Conservation (phyloP, 2,113 vertebrate genomes). For the Pelusios castaneus region DNA sequence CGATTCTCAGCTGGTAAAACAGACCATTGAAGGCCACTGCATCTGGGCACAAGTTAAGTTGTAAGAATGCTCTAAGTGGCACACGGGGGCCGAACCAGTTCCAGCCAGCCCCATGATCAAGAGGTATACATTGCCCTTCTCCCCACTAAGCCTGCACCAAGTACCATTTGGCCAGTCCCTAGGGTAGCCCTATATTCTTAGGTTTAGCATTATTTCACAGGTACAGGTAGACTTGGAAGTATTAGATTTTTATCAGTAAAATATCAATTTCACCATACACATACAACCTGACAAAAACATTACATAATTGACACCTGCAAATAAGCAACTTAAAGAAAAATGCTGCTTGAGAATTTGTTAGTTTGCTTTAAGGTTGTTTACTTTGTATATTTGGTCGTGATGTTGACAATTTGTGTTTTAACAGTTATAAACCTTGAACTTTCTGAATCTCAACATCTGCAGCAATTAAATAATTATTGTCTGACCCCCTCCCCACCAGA, state of each 20-base stretch:
- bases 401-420: neutral
- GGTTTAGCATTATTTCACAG: neutral
- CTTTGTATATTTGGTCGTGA: neutral
- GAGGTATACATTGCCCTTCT: neutral
- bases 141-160: neutral
- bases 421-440: neutral
- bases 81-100: neutral
- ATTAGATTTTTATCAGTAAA: neutral
- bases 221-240: neutral
- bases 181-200: neutral
- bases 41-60: neutral
- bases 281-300: neutral
- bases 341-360: neutral
- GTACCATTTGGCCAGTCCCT: neutral
- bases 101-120: neutral
- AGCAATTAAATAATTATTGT: neutral
- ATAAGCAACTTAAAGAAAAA: neutral
- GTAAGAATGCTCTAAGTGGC: neutral
- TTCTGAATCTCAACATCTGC: neutral
- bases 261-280: neutral
- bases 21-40: neutral
- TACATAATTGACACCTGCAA: neutral
- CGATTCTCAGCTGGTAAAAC: neutral
- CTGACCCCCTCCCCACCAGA: neutral
- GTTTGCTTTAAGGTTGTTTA: neutral